Conservation (phyloP, 2,888 invertebrate species). For the Yponomeuta malinellus region DNA sequence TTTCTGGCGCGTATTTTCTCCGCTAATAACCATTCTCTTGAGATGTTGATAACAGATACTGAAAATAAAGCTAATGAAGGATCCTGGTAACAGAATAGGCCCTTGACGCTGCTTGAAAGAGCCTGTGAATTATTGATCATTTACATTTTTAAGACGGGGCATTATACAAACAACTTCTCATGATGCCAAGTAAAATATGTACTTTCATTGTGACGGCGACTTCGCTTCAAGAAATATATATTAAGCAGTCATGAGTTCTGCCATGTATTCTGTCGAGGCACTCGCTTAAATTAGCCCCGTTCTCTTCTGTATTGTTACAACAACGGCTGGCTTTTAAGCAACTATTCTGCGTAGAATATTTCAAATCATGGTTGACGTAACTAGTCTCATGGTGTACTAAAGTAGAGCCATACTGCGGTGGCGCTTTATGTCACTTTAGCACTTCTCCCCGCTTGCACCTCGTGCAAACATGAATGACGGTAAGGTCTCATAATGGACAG, state of each 20-base stretch:
- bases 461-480: neutral
- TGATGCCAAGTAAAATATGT: neutral
- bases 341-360: neutral
- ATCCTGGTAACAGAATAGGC: neutral
- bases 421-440: neutral
- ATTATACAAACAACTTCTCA: neutral
- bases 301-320: neutral
- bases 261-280: neutral
- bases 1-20: neutral
- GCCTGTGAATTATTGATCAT: neutral
- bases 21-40: no score
- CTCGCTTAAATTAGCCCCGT: neutral
- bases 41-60: neutral
- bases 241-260: slow-evolving; percentile 1
- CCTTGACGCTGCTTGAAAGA: neutral
- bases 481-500: neutral
- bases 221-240: neutral
- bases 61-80: neutral
- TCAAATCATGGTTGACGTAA: neutral
- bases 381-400: neutral
- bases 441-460: neutral
- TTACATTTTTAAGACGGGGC: neutral
- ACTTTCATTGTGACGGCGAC: neutral
- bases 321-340: neutral
- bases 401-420: neutral